Evolutionary conservation across 2,888 invertebrate genomes (phyloP).

Genomic region (Troides helena): DNA sequence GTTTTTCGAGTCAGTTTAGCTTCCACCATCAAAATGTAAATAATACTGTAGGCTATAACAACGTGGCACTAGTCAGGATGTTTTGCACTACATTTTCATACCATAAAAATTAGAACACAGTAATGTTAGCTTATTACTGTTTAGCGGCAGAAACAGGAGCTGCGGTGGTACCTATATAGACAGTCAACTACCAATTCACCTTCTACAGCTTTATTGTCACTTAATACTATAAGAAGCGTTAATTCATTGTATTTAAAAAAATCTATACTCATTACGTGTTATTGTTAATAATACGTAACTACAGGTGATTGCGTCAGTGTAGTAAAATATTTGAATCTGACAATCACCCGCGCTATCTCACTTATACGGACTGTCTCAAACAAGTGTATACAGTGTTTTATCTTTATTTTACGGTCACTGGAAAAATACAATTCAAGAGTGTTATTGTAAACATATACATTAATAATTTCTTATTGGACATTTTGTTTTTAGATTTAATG

Average conservation of each 20-base stretch:
- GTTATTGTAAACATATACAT: not conserved
- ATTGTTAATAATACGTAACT: not conserved
- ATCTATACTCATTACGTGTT: constrained; percentile 6
- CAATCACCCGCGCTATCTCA: constrained; percentile 13
- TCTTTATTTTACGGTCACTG: constrained; percentile 15
- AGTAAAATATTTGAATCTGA: constrained; percentile 22
- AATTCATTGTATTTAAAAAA: not conserved
- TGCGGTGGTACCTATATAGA: too few relatives aligned
- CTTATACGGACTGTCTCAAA: constrained; percentile 11
- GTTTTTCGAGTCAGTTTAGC: too few relatives aligned
- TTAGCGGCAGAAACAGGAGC: too few relatives aligned
- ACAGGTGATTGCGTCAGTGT: constrained; percentile 1
- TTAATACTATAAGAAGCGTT: too few relatives aligned
- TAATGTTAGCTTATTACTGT: too few relatives aligned
- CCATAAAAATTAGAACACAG: too few relatives aligned
- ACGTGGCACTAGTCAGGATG: too few relatives aligned
- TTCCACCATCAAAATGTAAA: too few relatives aligned
- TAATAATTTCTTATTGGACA: not conserved
- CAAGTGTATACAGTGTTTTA: constrained; percentile 5
- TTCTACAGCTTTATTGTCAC: too few relatives aligned
- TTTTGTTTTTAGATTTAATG: not conserved
- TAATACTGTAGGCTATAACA: too few relatives aligned
- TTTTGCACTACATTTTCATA: too few relatives aligned
- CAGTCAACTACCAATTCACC: too few relatives aligned
- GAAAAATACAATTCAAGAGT: constrained; percentile 8